Base-by-base conservation (phyloP, 2,888 invertebrate species). In the Tortricodes alternella region DNA sequence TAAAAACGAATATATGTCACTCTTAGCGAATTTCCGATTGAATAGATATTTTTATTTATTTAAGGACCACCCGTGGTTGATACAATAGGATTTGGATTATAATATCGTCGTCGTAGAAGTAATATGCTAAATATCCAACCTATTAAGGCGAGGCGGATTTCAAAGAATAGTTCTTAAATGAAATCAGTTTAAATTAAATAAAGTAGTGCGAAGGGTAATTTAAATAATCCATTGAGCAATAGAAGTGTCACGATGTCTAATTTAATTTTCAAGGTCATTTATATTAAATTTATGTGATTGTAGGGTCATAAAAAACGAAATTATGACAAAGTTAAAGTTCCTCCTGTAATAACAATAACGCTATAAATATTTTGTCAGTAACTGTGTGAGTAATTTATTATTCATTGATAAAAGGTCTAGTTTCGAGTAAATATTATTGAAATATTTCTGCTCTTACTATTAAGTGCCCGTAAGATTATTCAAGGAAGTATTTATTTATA, bases 211-310 rank as follows among this genome's bases (percentile, higher is more conserved):
- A 35, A 18, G 29, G 32, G 11, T 21, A 41, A 43, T 55, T 55
- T 55, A 43, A 41, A 48, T 49, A 43, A 55, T 48, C 55, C 43
- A 49, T 35, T 21, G 6, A 24, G 16, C 35, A 16, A 44, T 34
- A 53, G 39, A 53, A 53, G 55, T 48, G 48, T 48, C 48, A 48
- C 48, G 35, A 29, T 29, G 2, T 34, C 15, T 55, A 55, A 35
- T 55, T 55, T 43, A 41, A 55, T 48, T 52, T 41, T 21, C 41
- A 34, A 41, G 55, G 27, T 44, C 29, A 44, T 44, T 48, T 55
- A 53, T 23, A 21, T n/a, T 6, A 34, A 16, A 29, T 35, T 43
- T n/a, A 37, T 24, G 24, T 32, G 15, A 21, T n/a, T 11, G 7
- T n/a, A 29, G 24, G 41, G 35, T 5, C 39, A 41, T 41, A 15